Conservation (phyloP, 2,113 vertebrate genomes). For the Echinops telfairi region DNA sequence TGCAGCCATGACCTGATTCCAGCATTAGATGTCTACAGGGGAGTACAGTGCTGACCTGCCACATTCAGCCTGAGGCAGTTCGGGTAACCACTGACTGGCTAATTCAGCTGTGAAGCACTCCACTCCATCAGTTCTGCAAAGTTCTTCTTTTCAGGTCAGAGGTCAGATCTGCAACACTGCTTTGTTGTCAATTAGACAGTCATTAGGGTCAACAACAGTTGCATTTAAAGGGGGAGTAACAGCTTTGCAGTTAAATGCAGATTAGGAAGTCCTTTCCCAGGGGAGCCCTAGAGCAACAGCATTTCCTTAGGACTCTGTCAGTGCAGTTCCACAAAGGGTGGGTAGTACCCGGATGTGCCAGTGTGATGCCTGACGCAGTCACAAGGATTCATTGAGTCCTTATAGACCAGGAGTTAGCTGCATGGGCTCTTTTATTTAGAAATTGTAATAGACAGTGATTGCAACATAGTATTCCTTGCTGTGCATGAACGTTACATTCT, state of each 20-base stretch:
- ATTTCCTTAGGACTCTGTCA: background rate
- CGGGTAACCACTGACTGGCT: background rate
- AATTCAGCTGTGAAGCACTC: background rate
- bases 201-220: conserved; percentile 25
- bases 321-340: background rate
- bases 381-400: background rate
- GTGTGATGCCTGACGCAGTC: background rate
- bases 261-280: background rate
- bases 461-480: background rate
- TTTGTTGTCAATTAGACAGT: conserved; percentile 11
- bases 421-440: background rate
- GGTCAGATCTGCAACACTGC: background rate
- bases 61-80: background rate
- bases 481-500: background rate
- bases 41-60: fast-evolving
- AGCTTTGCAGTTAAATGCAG: background rate
- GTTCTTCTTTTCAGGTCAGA: background rate
- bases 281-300: background rate
- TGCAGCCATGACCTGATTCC: background rate
- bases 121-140: background rate
- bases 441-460: background rate
- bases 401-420: background rate
- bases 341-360: background rate
- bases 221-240: background rate
- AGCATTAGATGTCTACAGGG: fast-evolving